Percentiles rank a stretch among this genome's conserved stretches.
These are phyloP conservation scores for Lipotes vexillifer DNA, from an alignment of 2,113 vertebrate genomes.

Conservation along the genomic window DNA sequence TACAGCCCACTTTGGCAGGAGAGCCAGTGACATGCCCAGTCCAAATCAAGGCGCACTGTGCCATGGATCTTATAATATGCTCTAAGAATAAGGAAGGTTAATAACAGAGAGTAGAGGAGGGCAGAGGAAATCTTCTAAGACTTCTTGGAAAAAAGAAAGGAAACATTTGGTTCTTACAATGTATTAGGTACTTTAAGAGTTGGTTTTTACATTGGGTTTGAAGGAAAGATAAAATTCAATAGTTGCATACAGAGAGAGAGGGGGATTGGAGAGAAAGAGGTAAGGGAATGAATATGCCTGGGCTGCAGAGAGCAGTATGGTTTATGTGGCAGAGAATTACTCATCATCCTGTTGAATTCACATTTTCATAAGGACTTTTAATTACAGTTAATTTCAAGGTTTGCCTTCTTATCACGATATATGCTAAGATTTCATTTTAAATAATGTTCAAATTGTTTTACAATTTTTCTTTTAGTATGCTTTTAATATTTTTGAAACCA, in stretches of 20 bases:
- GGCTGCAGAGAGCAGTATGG: neutral
- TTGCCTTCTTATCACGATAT: neutral
- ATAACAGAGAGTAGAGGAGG: neutral
- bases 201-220: neutral
- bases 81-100: neutral
- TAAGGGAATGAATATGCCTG: neutral
- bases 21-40: neutral
- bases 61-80: neutral
- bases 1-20: neutral
- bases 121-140: neutral
- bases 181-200: neutral
- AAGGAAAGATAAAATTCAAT: neutral
- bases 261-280: neutral
- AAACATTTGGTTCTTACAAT: neutral
- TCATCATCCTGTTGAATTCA: neutral
- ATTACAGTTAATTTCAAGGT: neutral
- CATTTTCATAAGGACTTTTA: conserved; percentile 17
- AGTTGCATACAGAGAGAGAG: neutral
- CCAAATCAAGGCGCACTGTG: neutral
- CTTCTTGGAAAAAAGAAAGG: neutral
- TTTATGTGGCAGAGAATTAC: neutral
- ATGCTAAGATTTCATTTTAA: conserved; percentile 32
- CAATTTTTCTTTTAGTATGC: neutral
- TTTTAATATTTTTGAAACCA: conserved; percentile 19
- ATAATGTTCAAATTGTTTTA: neutral